A percentile compares a stretch with the other conserved stretches of the same genome.
Evolutionary conservation across 2,888 invertebrate genomes (phyloP).

Genomic region (Carpatolechia fugitivella): DNA sequence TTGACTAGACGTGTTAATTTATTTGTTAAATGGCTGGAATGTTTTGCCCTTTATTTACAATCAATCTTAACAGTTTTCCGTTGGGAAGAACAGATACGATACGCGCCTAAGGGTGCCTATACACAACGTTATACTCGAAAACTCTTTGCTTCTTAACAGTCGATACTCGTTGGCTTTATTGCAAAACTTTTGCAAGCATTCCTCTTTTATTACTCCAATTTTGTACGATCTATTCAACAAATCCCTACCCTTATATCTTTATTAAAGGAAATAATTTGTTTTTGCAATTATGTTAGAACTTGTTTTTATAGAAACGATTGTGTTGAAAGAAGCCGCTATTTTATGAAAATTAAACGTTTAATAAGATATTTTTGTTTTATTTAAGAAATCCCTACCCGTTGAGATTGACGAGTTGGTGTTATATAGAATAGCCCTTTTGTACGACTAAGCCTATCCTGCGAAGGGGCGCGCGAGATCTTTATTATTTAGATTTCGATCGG

Average conservation of each 20-base stretch:
- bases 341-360: too few relatives aligned
- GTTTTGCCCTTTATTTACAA: not conserved
- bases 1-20: too few relatives aligned
- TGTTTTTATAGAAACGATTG: too few relatives aligned
- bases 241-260: not conserved
- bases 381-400: not conserved
- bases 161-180: conserved; percentile 78
- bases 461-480: conserved; percentile 62
- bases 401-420: not conserved
- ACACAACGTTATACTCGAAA: conserved; percentile 46
- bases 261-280: not conserved
- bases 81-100: not conserved
- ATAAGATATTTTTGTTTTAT: not conserved
- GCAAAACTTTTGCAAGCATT: conserved; percentile 77
- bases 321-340: too few relatives aligned
- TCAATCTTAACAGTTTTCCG: not conserved
- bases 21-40: too few relatives aligned
- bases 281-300: not conserved
- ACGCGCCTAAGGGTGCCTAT: not conserved
- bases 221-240: conserved; percentile 47
- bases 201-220: conserved; percentile 79
- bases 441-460: conserved; percentile 71
- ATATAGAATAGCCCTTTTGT: conserved; percentile 22
- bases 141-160: conserved; percentile 78
- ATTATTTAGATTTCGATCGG: conserved; percentile 76